Evolutionary conservation across 2,113 vertebrate species (phyloP), one percentile per base, ranked within the genome.

Genomic region (Ramphastos sulfuratus): DNA sequence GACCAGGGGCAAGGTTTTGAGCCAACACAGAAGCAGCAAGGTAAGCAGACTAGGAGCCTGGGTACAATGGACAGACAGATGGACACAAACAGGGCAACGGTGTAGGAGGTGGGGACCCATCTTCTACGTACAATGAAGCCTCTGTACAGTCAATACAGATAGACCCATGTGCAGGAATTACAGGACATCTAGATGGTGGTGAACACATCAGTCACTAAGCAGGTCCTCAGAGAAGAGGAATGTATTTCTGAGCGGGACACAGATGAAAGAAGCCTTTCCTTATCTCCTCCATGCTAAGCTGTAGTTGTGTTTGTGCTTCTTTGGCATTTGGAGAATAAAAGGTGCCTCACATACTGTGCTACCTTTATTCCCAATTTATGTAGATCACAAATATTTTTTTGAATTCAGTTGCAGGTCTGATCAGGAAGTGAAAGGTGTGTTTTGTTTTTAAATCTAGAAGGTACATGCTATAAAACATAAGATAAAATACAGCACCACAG

Each of bases 361-460:
- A 61, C 87, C 54, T 95, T 89, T 65, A 42, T 58, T 92, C 31
- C 18, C 24, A 87, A 33, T 85, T 78, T 72, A 85, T 58, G 56
- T 33, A 9, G 50, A 72, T 54, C 74, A 58, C 30, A 94, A 81
- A 63, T 88, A 83, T 78, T 95, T 89, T 42, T 89, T 89, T 86
- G 78, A 87, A 92, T 96, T 91, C 82, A 44, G 37, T 93, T 87
- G 78, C 56, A 85, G 58, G 72, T 82, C 91, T 96, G 85, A 74
- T 95, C 84, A 83, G 91, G 79, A 94, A 93, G 67, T 83, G 72
- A 95, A 93, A 80, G 74, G 44, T 58, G 48, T 67, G 69, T 87
- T 93, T 81, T 91, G 93, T 71, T 95, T 93, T 96, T 81, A 92
- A 94, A 92, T 67, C 82, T 94, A 94, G 89, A 94, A 93, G 85